A percentile compares a stretch with the other conserved stretches of the same genome.
phyloP scores from a whole-genome alignment of 2,888 invertebrate genomes.

The Phortica magna region DNA sequence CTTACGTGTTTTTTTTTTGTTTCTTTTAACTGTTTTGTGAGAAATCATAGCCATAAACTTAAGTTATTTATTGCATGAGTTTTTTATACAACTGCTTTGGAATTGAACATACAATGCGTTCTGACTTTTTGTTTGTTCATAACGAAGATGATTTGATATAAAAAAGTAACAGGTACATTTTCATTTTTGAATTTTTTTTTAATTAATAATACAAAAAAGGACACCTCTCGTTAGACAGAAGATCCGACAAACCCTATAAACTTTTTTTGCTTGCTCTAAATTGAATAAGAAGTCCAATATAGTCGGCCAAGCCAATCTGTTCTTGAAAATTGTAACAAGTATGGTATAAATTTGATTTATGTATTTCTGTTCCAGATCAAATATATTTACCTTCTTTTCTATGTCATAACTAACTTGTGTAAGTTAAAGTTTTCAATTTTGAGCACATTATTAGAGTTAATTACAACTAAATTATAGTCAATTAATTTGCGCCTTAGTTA shows the following conservation, averaged over 20 bases:
- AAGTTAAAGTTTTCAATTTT: too few species aligned
- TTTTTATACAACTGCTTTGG: background rate
- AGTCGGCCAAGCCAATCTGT: too few species aligned
- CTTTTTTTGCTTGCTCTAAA: background rate
- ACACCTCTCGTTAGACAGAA: too few species aligned
- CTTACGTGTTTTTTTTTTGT: background rate
- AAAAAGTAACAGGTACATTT: background rate
- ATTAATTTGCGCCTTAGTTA: too few species aligned
- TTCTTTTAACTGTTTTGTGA: conserved; percentile 18
- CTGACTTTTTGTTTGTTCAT: background rate
- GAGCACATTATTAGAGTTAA: too few species aligned
- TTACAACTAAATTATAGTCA: too few species aligned
- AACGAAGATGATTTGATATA: background rate
- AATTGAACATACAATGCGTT: background rate
- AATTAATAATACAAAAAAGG: background rate
- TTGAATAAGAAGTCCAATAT: too few species aligned
- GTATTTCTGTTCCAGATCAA: too few species aligned
- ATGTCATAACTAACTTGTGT: too few species aligned
- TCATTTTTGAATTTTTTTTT: background rate
- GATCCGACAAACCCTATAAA: background rate
- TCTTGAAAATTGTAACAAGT: too few species aligned
- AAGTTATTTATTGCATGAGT: conserved; percentile 6
- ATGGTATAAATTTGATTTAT: too few species aligned
- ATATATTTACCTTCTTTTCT: too few species aligned
- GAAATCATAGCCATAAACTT: conserved; percentile 11